Conservation (phyloP, 2,113 vertebrate genomes). For the Fukomys damarensis region DNA sequence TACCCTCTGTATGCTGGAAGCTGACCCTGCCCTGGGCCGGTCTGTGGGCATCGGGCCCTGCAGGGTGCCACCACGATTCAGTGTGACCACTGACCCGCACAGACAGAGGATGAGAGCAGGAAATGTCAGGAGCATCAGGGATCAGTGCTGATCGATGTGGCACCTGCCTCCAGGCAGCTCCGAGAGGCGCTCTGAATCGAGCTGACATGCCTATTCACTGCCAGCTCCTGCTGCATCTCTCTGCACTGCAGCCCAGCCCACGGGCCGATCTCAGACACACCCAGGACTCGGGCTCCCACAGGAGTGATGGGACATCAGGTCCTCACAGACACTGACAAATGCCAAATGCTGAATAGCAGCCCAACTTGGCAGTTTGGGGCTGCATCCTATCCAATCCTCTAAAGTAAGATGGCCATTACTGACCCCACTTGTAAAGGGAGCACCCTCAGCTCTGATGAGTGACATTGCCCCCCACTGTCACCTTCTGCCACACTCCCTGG, state of each 20-base stretch:
- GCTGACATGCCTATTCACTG: constrained; percentile 52
- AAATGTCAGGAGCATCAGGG: constrained; percentile 84
- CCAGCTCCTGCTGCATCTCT: background rate
- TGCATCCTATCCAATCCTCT: background rate
- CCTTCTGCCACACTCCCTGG: background rate
- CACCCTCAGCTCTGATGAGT: background rate
- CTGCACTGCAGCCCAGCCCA: background rate
- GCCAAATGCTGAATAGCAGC: accelerated
- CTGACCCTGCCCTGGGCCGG: accelerated
- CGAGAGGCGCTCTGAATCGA: constrained; percentile 2
- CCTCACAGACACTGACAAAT: background rate
- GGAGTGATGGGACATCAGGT: accelerated
- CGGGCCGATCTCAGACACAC: accelerated
- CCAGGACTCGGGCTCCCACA: accelerated
- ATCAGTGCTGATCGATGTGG: constrained; percentile 85
- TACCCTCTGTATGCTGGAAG: background rate
- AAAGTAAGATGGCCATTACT: background rate
- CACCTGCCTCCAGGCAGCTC: constrained; percentile 80
- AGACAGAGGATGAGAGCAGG: constrained; percentile 82
- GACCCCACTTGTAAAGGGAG: background rate
- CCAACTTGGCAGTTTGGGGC: accelerated
- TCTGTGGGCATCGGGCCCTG: constrained; percentile 41
- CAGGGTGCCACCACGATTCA: constrained; percentile 57
- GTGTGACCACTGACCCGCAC: constrained; percentile 76
- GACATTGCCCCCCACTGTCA: background rate